phyloP scores from a whole-genome alignment of 2,797 vertebrate genomes.

The Menidia menidia region DNA sequence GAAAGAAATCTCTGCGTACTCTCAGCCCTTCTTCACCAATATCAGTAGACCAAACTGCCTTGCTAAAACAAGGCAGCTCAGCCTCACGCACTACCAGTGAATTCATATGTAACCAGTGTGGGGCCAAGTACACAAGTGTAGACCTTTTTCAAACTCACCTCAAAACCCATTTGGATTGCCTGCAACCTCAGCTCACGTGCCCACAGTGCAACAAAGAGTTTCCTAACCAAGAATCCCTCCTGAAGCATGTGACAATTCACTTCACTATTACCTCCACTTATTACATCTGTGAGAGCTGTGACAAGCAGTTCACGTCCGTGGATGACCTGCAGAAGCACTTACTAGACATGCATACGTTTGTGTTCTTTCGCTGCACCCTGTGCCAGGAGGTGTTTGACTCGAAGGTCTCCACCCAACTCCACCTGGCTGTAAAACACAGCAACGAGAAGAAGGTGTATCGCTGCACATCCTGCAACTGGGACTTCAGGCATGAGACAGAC shows the following conservation, averaged over 20 bases:
- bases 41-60: slow-evolving; percentile 89
- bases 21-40: slow-evolving; percentile 96
- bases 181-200: slow-evolving; percentile 93
- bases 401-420: slow-evolving; percentile 97
- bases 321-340: slow-evolving; percentile 98
- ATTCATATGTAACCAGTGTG: slow-evolving; percentile 98
- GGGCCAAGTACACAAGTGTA: slow-evolving; percentile 94
- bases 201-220: slow-evolving; percentile 99
- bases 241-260: slow-evolving; percentile 96
- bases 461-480: slow-evolving; percentile 98
- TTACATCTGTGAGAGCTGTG: slow-evolving; percentile 98
- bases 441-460: slow-evolving; percentile 97
- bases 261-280: slow-evolving; percentile 98
- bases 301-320: slow-evolving; percentile 97
- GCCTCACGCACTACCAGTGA: slow-evolving; percentile 89
- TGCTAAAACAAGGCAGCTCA: slow-evolving; percentile 91
- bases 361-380: slow-evolving; percentile 97
- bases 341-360: slow-evolving; percentile 98
- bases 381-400: slow-evolving; percentile 99
- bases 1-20: slow-evolving; percentile 92
- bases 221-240: slow-evolving; percentile 94
- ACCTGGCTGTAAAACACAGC: slow-evolving; percentile 97
- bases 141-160: slow-evolving; percentile 98
- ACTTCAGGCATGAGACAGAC: slow-evolving; percentile 95
- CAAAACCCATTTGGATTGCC: slow-evolving; percentile 94